These are phyloP conservation scores for Rousettus madagascariensis DNA, from an alignment of 2,797 vertebrate genomes.

Conservation along the genomic window DNA sequence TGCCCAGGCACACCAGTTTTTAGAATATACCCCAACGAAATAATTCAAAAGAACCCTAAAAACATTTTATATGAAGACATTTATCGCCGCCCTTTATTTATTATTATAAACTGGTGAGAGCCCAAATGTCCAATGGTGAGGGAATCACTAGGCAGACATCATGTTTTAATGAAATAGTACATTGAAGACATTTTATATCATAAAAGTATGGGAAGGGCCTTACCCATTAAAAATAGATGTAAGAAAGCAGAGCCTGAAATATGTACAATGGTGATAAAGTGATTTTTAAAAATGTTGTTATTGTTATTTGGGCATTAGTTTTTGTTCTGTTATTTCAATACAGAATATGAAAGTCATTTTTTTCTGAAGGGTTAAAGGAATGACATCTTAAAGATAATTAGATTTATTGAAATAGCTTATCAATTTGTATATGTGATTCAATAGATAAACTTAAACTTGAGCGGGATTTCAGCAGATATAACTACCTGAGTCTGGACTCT, in stretches of 20 bases:
- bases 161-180: not conserved
- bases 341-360: not conserved
- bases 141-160: not conserved
- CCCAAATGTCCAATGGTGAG: not conserved
- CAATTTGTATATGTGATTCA: slow-evolving; percentile 7
- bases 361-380: not conserved
- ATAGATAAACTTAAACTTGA: slow-evolving; percentile 95
- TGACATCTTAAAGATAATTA: not conserved
- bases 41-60: not conserved
- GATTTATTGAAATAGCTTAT: not conserved
- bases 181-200: not conserved
- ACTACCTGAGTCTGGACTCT: slow-evolving; percentile 97
- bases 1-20: not conserved
- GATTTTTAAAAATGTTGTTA: not conserved
- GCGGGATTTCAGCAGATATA: slow-evolving; percentile 96
- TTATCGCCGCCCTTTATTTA: not conserved
- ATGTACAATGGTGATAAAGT: not conserved
- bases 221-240: not conserved
- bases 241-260: not conserved
- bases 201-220: not conserved
- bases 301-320: not conserved
- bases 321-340: not conserved
- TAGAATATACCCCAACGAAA: not conserved
- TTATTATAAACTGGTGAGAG: not conserved
- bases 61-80: not conserved